Evolutionary conservation across 1,140 invertebrate genomes (phyloP), one percentile per base, ranked within the genome.

Genomic region (Cataglyphis hispanica): DNA sequence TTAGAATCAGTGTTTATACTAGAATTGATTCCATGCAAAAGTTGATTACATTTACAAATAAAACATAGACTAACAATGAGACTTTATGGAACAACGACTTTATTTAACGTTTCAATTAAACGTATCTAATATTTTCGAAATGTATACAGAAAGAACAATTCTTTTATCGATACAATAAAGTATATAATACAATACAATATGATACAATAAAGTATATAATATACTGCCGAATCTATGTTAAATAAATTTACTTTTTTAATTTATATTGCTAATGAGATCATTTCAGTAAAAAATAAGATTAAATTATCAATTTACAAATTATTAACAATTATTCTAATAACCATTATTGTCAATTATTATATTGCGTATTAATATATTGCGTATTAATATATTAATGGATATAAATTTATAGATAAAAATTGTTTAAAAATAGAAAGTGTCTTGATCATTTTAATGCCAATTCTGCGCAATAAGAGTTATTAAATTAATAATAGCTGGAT

Each of bases 401-500:
- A 25, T 58, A 37, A 58, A 74, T 58, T 40, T 60, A 75, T 37
- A 19, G 16, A 50, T 50, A 46, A 1, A 0, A 58, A 13, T 10
- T 58, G 53, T n/a, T n/a, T 75, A 75, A 60, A 75, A 60, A 43
- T 43, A 43, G 40, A 70, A 60, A 60, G 53, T 75, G 0, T 75
- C 34, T 75, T 19, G 40, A 74, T 74, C 31, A 37, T 31, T 13
- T 75, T 75, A 34, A 60, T 75, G 16, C 4, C 13, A 50, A 50
- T 13, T 50, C 3, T 25, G 10, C 10, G 2, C 34, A 58, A 53
- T 37, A 25, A 58, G 34, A 75, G 72, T 58, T 13, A 75, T 60
- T 60, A 37, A 75, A 40, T 75, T 75, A 75, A 75, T 75, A 75
- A 75, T 58, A 60, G 31, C 58, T 60, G 22, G 34, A 34, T 75